Evolutionary conservation across 2,888 invertebrate genomes (phyloP).

Genomic region (Diabrotica balteata): DNA sequence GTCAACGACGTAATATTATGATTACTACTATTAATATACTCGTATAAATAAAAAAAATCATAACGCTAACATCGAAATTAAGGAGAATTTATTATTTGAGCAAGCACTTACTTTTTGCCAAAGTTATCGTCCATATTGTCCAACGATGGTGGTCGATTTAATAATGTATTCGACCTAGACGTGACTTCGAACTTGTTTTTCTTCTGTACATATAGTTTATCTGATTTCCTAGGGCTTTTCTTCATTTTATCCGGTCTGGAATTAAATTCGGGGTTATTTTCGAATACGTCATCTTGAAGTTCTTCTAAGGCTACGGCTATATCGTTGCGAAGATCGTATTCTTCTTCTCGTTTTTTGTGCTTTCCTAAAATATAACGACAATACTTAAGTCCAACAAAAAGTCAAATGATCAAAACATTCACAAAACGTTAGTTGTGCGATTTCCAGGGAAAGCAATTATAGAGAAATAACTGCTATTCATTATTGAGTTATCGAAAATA

Average conservation of each 20-base stretch:
- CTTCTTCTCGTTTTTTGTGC: conserved; percentile 55
- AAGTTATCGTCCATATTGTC: conserved; percentile 46
- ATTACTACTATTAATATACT: no score
- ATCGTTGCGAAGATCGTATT: conserved; percentile 56
- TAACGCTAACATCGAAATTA: no score
- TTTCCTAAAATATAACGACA: conserved; percentile 22
- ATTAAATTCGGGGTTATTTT: conserved; percentile 52
- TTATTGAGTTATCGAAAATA: no score
- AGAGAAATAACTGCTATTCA: no score
- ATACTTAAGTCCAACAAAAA: no score
- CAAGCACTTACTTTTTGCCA: conserved; percentile 42
- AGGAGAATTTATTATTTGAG: no score
- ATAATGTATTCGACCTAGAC: conserved; percentile 35
- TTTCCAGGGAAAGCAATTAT: no score
- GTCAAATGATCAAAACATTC: not conserved
- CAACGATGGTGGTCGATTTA: conserved; percentile 29
- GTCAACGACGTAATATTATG: no score
- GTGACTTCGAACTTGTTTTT: conserved; percentile 58
- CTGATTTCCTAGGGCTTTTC: conserved; percentile 55
- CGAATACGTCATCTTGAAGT: conserved; percentile 61
- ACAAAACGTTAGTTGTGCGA: no score
- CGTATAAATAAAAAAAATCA: no score
- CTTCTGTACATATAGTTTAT: conserved; percentile 59
- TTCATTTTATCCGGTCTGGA: conserved; percentile 49
- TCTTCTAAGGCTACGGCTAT: conserved; percentile 59